Base-by-base conservation (phyloP, 2,797 vertebrate genomes). In the Microchirus variegatus region DNA sequence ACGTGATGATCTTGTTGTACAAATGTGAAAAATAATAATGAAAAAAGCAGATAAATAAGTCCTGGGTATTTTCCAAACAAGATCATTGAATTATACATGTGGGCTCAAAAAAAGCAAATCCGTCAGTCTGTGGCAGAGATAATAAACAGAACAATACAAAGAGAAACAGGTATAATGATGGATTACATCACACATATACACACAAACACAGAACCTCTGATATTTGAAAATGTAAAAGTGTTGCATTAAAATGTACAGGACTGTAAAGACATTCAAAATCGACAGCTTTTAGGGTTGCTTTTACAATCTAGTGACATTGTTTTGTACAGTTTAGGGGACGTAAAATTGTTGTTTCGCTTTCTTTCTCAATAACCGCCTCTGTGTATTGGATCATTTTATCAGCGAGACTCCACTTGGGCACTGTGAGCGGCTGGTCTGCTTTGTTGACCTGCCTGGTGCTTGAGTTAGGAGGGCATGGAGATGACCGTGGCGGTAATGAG, bases 141-240 rank as follows among this genome's bases (percentile, higher is more conserved):
- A 36, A 31, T 35, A 63, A 46, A 53, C 47, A 55, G 49, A 76
- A 81, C 75, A 63, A 63, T 66, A 75, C 80, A 80, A 70, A 90
- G 80, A 88, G 31, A 50, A 75, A 85, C 41, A 80, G 52, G 62
- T 70, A 81, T 56, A 84, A 84, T 85, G 87, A 91, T 82, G 85
- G 70, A 69, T 70, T 85, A 85, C 89, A 82, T 89, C 83, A 87
- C 87, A 88, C 72, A 84, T 74, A 80, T 48, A 89, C 66, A 87
- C 74, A 89, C 82, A 83, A 65, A 88, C 62, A 87, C 67, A 59
- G 58, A 37, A 82, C 41, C 48, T 62, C 14, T 74, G 72, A 87
- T 68, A 86, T 76, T 55, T 67, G 31, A 55, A n/a, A 43, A 55
- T 68, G 43, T 63, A 5, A 22, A 44, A 43, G 15, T 52, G 37